Percentiles rank a stretch among this genome's conserved stretches.
Evolutionary conservation across 2,113 vertebrate species (phyloP).

Genomic region (Peucedramus taeniatus): DNA sequence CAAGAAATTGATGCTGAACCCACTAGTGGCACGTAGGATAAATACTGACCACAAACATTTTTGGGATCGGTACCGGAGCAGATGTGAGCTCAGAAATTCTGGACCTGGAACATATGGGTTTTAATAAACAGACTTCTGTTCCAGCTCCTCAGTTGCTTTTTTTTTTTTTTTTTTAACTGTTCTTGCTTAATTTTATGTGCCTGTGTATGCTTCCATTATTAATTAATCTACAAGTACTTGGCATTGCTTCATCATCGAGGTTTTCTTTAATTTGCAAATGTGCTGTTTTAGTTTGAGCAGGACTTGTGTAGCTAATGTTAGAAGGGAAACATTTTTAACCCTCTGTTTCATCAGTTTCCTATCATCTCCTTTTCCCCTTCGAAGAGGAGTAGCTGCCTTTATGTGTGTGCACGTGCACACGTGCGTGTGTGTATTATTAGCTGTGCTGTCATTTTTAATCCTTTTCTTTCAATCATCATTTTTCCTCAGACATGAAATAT

Average conservation of each 20-base stretch:
- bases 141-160: neutral
- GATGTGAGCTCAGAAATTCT: conserved; percentile 18
- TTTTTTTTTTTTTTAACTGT: neutral
- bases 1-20: neutral
- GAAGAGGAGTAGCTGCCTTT: conserved; percentile 30
- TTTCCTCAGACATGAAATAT: conserved; percentile 74
- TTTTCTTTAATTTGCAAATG: conserved; percentile 68
- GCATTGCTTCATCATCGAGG: conserved; percentile 31
- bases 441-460: conserved; percentile 68
- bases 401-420: conserved; percentile 16
- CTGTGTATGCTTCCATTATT: conserved; percentile 60
- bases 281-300: conserved; percentile 37
- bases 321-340: conserved; percentile 58
- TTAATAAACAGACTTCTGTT: conserved; percentile 60
- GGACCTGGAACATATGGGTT: conserved; percentile 34
- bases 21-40: neutral
- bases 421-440: conserved; percentile 67
- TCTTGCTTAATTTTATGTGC: conserved; percentile 53
- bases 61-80: neutral
- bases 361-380: neutral
- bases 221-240: conserved; percentile 65
- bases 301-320: conserved; percentile 35
- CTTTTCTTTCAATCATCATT: conserved; percentile 75
- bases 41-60: conserved; percentile 28
- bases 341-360: conserved; percentile 39